Conservation (phyloP, 2,113 vertebrate genomes). For the Sylvietta virens region DNA sequence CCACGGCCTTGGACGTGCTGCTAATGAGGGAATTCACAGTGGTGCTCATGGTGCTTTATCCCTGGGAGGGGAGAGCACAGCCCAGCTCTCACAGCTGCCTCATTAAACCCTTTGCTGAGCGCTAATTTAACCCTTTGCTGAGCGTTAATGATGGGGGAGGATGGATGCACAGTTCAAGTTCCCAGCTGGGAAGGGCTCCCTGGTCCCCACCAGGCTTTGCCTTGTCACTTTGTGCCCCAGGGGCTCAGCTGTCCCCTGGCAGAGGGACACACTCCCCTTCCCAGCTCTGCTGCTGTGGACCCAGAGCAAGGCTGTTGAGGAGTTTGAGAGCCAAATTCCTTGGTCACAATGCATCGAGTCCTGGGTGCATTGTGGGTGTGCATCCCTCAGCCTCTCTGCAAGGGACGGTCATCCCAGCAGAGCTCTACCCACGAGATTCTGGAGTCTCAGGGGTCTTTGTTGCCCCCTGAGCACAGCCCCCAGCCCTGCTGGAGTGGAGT, state of each 20-base stretch:
- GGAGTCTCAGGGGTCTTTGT: not conserved
- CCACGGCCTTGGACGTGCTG: not conserved
- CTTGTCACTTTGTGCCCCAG: not conserved
- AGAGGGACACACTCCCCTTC: not conserved
- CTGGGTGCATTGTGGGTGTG: not conserved
- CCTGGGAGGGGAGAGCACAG: not conserved
- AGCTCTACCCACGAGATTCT: not conserved
- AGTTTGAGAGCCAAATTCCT: not conserved
- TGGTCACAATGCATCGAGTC: no score
- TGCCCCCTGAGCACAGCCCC: not conserved
- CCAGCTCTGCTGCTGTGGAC: fast-evolving
- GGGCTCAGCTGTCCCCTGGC: not conserved
- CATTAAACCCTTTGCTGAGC: not conserved
- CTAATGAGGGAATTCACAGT: not conserved
- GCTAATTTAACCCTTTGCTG: not conserved
- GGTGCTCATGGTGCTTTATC: not conserved
- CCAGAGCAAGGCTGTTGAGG: not conserved
- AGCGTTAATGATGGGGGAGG: not conserved
- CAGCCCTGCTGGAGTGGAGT: not conserved
- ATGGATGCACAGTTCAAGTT: not conserved
- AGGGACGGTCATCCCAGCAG: not conserved
- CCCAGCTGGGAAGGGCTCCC: not conserved
- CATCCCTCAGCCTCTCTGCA: not conserved
- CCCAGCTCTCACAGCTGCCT: not conserved
- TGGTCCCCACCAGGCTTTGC: not conserved